Evolutionary conservation across 2,888 invertebrate genomes (phyloP).

Genomic region (Sinopyrophorus schimmeli): DNA sequence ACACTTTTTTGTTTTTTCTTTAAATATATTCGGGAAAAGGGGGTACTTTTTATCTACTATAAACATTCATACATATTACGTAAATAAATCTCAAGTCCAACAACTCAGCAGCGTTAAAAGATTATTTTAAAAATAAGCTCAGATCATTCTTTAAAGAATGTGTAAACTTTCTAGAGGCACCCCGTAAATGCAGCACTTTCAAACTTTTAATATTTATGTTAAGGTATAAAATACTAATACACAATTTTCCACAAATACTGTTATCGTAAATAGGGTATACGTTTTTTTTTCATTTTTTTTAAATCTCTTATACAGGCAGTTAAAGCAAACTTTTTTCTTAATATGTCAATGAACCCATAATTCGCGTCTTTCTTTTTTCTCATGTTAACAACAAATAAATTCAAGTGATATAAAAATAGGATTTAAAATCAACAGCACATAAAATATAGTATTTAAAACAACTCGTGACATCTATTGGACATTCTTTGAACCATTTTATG

Average conservation of each 20-base stretch:
- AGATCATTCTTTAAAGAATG: background rate
- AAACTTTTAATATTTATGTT: slow-evolving; percentile 22
- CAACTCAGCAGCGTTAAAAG: background rate
- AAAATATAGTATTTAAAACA: no score
- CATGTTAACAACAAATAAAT: no score
- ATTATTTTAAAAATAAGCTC: background rate
- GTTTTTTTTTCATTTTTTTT: slow-evolving; percentile 18
- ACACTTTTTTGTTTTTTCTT: background rate
- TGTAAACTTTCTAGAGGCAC: no score
- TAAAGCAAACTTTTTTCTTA: no score
- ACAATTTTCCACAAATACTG: slow-evolving; percentile 28
- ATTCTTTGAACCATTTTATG: no score
- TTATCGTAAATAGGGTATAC: slow-evolving; percentile 23
- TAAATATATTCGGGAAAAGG: background rate
- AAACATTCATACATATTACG: background rate
- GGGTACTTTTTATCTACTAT: background rate
- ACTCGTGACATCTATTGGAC: no score
- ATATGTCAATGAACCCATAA: no score
- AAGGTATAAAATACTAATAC: slow-evolving; percentile 31
- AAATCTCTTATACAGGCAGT: no score
- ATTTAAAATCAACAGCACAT: no score
- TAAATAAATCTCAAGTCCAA: background rate
- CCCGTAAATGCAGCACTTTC: slow-evolving; percentile 23
- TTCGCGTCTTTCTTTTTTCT: no score
- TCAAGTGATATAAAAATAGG: no score